Evolutionary conservation across 1,140 invertebrate genomes (phyloP), one percentile per base, ranked within the genome.

Genomic region (Leptopilina boulardi): DNA sequence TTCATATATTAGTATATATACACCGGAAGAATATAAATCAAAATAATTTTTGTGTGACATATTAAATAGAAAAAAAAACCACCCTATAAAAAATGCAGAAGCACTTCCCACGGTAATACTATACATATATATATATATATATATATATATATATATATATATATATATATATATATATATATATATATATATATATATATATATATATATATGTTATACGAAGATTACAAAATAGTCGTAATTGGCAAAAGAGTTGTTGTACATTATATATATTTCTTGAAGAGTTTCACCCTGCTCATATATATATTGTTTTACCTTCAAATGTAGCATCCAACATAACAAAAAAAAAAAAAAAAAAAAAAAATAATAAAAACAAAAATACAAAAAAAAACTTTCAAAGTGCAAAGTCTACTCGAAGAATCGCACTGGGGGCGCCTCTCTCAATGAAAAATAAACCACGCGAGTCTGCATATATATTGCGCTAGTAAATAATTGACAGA

Each of bases 401-500:
- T 30, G 56, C 9, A 18, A 59, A 59, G 51, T 59, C 3, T 66
- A 66, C 56, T 66, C 6, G 23, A 66, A 21, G 56, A 30, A 30
- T 66, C 56, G 19, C 19, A 66, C 23, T 66, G 56, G 56, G 56
- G 56, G 56, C 23, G 56, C 56, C 54, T 38, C 26, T 30, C 54
- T 11, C 1, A 15, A 26, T 13, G 21, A 66, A 66, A 66, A 66
- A 66, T 26, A 30, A 30, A 66, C 38, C 74, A 75, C 76, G 73
- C 70, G 74, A 77, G 80, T 76, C 80, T 74, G 77, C 77, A 78
- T 78, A 72, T 54, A 78, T 78, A 72, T 54, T 77, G 77, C 78
- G 79, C 76, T 74, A 74, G 79, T 77, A 74, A 82, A 84, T 86
- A 85, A 85, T 85, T 82, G 83, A 82, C 82, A 80, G 82, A 70